These are phyloP conservation scores for Haliclona indistincta DNA, from an alignment of 37 sponge, comb jelly and placozoan species.

Conservation along the genomic window DNA sequence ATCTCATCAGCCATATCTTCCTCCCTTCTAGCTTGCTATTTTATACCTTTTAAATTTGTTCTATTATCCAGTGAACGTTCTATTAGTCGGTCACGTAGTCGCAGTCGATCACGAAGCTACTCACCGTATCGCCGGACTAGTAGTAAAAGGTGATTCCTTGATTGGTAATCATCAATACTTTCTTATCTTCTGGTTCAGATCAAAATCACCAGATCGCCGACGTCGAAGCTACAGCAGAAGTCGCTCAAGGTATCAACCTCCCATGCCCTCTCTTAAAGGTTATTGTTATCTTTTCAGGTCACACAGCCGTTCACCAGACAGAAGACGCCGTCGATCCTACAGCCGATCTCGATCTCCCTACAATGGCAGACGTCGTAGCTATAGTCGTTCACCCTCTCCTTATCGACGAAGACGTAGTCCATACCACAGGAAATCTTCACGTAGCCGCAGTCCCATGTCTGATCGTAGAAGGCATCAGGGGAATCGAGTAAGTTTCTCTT, in stretches of 20 bases:
- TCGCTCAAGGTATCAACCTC: not conserved
- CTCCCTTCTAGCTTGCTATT: too few relatives aligned
- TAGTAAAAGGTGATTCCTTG: too few relatives aligned
- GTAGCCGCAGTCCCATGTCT: slow-evolving; percentile 59
- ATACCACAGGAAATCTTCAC: not conserved
- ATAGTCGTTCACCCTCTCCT: slow-evolving; percentile 15
- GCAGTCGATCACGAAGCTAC: too few relatives aligned
- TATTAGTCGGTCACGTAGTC: too few relatives aligned
- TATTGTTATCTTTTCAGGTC: not conserved
- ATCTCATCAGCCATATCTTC: too few relatives aligned
- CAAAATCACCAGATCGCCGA: too few relatives aligned
- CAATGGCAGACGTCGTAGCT: not conserved
- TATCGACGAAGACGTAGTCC: slow-evolving; percentile 37
- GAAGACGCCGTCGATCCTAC: not conserved
- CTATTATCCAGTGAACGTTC: too few relatives aligned
- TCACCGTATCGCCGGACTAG: too few relatives aligned
- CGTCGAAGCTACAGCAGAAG: slow-evolving; percentile 6
- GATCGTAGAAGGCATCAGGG: slow-evolving; percentile 75
- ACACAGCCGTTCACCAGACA: not conserved
- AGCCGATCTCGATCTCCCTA: not conserved
- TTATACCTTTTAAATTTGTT: too few relatives aligned
- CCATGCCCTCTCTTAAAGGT: not conserved
- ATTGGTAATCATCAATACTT: too few relatives aligned
- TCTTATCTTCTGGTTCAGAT: too few relatives aligned
- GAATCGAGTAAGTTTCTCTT: slow-evolving; percentile 38